Evolutionary conservation across 2,113 vertebrate genomes (phyloP), one percentile per base, ranked within the genome.

Genomic region (Rattus rattus): DNA sequence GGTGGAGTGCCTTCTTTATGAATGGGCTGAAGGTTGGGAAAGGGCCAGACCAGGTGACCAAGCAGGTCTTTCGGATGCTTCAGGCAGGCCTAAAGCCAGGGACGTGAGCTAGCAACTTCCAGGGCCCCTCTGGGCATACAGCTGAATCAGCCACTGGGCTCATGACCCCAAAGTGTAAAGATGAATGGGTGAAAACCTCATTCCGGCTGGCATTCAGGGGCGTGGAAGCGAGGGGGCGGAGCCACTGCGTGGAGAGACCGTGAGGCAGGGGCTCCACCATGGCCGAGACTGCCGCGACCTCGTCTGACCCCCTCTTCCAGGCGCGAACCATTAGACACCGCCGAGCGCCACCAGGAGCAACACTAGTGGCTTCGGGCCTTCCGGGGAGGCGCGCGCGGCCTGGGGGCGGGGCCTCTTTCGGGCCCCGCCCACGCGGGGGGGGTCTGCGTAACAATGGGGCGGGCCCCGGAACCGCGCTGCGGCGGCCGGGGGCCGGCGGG

Each of bases 371-470:
- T 43, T 14, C 22, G 30, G 84, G 43, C 63, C 63, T 87, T 87
- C 85, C 85, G 85, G 85, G 85, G 17, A 22, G 84, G 43, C 33
- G 65, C 85, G 65, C 47, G 67, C 47, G 52, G 52, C 7, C 26
- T 7, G 52, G 3, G 33, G 70, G 70, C 70, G 70, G 7, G 70
- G 70, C 70, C 67, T 69, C 67, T 11, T 56, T 10, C 0, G 52
- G n/a, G n/a, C 24, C 24, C 81, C 39, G 83, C 83, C 83, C 83
- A 49, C 83, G 8, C 83, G 20, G 39, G 81, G 65, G 65, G 43
- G 43, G 43, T 43, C 43, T 94, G 96, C 97, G 97, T 94, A 96
- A 98, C 96, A 97, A 96, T 85, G 86, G 65, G 97, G 92, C 77
- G 24, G 90, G 49, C 43, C 13, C 49, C 54, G 72, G 93, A 88